phyloP scores from a whole-genome alignment of 2,113 vertebrate genomes.

The Hippocampus zosterae region DNA sequence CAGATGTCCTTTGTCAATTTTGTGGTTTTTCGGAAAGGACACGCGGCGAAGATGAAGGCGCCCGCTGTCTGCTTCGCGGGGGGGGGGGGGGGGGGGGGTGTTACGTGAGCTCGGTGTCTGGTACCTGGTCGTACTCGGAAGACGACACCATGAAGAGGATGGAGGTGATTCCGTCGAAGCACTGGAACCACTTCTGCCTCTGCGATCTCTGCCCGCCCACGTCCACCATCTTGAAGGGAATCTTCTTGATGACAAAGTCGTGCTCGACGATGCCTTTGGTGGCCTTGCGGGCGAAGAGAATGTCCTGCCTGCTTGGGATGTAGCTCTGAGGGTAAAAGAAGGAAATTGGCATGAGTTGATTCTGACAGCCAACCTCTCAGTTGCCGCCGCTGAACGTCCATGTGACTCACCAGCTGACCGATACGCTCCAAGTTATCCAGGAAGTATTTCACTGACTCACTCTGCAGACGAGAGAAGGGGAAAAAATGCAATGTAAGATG shows the following conservation, averaged over 20 bases:
- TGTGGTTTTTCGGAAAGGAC: slow-evolving; percentile 3
- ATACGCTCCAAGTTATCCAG: slow-evolving; percentile 97
- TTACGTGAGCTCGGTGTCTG: neutral
- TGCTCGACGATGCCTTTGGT: slow-evolving; percentile 97
- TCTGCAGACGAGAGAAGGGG: slow-evolving; percentile 69
- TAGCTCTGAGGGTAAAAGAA: slow-evolving; percentile 76
- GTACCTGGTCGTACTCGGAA: slow-evolving; percentile 88
- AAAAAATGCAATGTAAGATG: slow-evolving; percentile 3
- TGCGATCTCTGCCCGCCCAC: slow-evolving; percentile 95
- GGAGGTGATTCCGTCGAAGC: slow-evolving; percentile 94
- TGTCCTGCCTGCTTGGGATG: slow-evolving; percentile 90
- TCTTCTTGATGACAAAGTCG: slow-evolving; percentile 96
- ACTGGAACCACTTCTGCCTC: slow-evolving; percentile 98
- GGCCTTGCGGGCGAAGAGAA: slow-evolving; percentile 90
- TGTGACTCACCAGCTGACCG: slow-evolving; percentile 87
- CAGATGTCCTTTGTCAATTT: slow-evolving; percentile 24
- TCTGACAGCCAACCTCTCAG: neutral
- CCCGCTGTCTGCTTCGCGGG: neutral
- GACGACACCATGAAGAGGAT: slow-evolving; percentile 98
- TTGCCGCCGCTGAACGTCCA: neutral
- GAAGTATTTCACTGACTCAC: slow-evolving; percentile 97
- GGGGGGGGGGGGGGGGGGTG: neutral
- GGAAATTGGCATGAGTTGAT: neutral
- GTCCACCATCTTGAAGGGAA: slow-evolving; percentile 98
- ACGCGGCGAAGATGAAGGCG: slow-evolving; percentile 8